phyloP scores from a whole-genome alignment of 2,113 vertebrate genomes.

The Eidolon helvum region DNA sequence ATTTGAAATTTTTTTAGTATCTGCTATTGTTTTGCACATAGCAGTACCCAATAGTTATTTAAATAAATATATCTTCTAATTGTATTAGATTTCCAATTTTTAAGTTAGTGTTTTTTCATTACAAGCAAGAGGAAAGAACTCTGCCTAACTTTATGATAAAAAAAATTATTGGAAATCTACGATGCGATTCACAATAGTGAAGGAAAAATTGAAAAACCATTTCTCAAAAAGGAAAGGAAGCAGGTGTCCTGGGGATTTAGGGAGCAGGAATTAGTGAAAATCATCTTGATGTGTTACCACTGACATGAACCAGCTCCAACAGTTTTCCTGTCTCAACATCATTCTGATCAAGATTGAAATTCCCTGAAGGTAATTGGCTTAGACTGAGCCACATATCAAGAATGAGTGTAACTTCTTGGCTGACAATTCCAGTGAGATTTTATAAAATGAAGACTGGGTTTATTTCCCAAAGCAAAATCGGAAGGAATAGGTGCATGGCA shows the following conservation, averaged over 20 bases:
- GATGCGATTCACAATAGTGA: background rate
- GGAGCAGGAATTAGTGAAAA: background rate
- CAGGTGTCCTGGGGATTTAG: background rate
- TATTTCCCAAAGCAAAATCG: background rate
- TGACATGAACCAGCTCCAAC: background rate
- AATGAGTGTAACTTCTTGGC: background rate
- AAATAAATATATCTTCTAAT: background rate
- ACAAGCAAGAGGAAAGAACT: background rate
- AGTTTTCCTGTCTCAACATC: background rate
- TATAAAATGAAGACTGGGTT: background rate
- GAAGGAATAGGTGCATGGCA: background rate
- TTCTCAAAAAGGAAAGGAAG: background rate
- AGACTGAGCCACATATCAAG: background rate
- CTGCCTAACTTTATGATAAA: background rate
- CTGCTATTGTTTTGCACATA: background rate
- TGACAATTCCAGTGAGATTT: background rate
- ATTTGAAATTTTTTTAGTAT: background rate
- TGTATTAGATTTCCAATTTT: background rate
- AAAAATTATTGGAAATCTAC: background rate
- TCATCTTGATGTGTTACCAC: background rate
- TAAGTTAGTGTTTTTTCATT: background rate
- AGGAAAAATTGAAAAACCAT: background rate
- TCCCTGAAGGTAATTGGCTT: background rate
- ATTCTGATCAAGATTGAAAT: background rate
- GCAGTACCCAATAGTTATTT: background rate